phyloP scores from a whole-genome alignment of 2,797 vertebrate genomes.

The Pelochelys cantorii region DNA sequence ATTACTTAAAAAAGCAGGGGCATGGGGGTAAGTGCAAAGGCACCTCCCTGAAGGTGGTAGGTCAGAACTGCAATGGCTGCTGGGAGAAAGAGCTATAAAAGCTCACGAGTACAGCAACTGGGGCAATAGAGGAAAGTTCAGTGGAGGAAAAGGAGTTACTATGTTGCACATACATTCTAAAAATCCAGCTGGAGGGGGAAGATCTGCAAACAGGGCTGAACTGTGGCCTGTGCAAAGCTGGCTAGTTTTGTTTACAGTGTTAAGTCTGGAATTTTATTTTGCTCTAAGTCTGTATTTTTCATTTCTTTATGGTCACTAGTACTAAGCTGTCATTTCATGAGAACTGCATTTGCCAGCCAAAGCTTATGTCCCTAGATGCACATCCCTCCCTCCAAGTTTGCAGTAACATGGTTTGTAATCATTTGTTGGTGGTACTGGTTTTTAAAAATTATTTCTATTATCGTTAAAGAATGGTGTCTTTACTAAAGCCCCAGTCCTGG shows the following conservation, averaged over 20 bases:
- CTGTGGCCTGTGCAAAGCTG: background rate
- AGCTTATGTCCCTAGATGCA: background rate
- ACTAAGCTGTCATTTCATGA: background rate
- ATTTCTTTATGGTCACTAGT: too few species aligned
- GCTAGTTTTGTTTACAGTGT: background rate
- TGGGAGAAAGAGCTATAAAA: background rate
- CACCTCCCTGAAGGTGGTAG: background rate
- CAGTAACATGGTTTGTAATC: background rate
- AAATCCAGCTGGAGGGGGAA: background rate
- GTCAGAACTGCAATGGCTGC: background rate
- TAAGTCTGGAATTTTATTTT: background rate
- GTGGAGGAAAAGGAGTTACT: background rate
- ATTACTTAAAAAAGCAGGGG: background rate
- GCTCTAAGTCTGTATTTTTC: background rate
- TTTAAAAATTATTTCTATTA: background rate
- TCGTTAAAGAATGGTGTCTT: background rate
- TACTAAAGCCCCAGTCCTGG: background rate
- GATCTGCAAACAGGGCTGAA: background rate
- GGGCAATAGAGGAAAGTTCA: background rate
- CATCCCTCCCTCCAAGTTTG: background rate
- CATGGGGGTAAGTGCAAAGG: background rate
- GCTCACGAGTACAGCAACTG: accelerated
- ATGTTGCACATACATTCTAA: background rate
- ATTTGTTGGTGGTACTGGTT: background rate
- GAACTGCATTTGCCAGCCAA: background rate